These are phyloP conservation scores for Drosophila obscura DNA, from an alignment of 1,140 invertebrate species.

Conservation along the genomic window DNA sequence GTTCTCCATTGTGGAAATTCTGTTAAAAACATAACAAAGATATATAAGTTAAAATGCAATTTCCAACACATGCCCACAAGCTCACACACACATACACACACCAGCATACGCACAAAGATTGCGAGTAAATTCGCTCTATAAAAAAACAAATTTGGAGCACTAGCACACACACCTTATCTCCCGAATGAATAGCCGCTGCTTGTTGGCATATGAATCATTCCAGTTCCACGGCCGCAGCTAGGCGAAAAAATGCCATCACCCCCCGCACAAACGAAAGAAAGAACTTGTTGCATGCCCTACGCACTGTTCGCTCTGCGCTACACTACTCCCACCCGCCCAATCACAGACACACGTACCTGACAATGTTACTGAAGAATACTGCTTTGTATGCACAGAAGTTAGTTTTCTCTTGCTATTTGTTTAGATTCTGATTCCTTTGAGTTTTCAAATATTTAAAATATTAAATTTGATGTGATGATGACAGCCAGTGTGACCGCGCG, in stretches of 20 bases:
- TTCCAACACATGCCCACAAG: neutral
- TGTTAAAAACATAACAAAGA: constrained; percentile 7
- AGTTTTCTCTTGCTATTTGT: too few species aligned
- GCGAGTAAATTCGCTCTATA: constrained; percentile 30
- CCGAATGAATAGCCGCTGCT: too few species aligned
- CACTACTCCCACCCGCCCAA: neutral
- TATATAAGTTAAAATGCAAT: constrained; percentile 21
- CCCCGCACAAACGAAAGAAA: constrained; percentile 32
- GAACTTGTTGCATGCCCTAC: constrained; percentile 64
- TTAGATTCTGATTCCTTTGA: too few species aligned
- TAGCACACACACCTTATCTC: constrained; percentile 63
- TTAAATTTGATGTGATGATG: too few species aligned
- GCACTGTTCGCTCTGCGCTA: constrained; percentile 41
- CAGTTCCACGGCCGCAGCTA: too few species aligned
- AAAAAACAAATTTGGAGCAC: constrained; percentile 35
- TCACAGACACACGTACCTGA: constrained; percentile 17
- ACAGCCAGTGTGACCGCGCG: too few species aligned
- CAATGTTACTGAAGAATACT: constrained; percentile 13
- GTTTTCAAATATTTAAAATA: too few species aligned
- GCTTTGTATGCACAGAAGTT: too few species aligned
- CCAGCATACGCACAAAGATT: constrained; percentile 4
- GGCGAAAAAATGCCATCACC: constrained; percentile 49
- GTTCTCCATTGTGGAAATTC: constrained; percentile 62
- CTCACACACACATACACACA: neutral
- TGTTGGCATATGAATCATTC: constrained; percentile 40